Percentiles rank a stretch among this genome's conserved stretches.
Conservation (phyloP, 1,140 invertebrate genomes). For the Apis mellifera region Amel_HAv3.1 CM009938.2:2617501-2618000, state of each 20-base stretch:
- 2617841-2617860: conserved; percentile 48
- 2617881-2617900: not conserved
- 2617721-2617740: conserved; percentile 65
- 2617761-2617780: conserved; percentile 1
- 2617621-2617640: conserved; percentile 4
- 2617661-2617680: conserved; percentile 58
- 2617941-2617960: not conserved
- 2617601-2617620: not conserved
- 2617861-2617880: conserved; percentile 58
- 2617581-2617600: not conserved
- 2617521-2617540: not conserved
- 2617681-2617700: conserved; percentile 58
- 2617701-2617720: conserved; percentile 54
- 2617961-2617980: not conserved
- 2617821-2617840: conserved; percentile 68
- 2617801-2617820: conserved; percentile 41
- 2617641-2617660: conserved; percentile 11
- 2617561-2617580: not conserved
- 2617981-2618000: not conserved
- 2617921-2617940: not conserved
- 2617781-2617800: not conserved
- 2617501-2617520: not conserved
- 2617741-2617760: conserved; percentile 53
- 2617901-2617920: not conserved
- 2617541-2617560: not conserved